Evolutionary conservation across 23 tunicate species (phyloP).

Genomic region (Styela clava): DNA sequence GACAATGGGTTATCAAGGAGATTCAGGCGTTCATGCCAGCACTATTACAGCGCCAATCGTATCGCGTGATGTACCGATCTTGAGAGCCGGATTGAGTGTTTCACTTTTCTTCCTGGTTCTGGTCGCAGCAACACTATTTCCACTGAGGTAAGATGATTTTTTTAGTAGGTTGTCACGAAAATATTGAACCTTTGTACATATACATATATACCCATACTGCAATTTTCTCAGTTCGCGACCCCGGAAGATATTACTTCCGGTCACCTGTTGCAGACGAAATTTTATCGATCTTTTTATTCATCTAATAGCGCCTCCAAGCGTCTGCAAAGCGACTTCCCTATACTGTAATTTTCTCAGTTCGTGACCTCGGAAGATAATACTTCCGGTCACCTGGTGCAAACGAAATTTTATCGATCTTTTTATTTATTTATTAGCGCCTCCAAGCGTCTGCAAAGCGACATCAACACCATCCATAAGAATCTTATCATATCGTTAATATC

Average conservation of each 20-base stretch:
- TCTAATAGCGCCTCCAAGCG: constrained; percentile 6
- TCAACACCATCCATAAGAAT: constrained; percentile 72
- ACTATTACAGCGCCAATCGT: neutral
- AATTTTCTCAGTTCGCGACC: no score
- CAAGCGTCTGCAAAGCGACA: constrained; percentile 38
- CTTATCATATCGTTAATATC: constrained; percentile 29
- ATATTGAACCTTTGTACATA: no score
- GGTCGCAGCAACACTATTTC: constrained; percentile 35
- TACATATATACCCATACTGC: no score
- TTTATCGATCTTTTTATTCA: neutral
- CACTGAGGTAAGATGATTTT: constrained; percentile 50
- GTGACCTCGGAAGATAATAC: no score
- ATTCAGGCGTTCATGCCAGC: neutral
- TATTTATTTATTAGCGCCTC: constrained; percentile 8
- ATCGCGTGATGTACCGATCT: constrained; percentile 30
- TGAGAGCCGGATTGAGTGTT: constrained; percentile 44
- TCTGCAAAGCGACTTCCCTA: constrained; percentile 43
- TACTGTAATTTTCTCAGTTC: no score
- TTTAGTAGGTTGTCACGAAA: no score
- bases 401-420: neutral
- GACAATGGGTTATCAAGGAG: constrained; percentile 24
- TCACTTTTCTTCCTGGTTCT: constrained; percentile 44
- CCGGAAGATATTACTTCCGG: no score
- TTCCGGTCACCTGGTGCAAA: neutral
- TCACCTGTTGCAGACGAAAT: neutral